Conservation (phyloP, 2,888 invertebrate genomes). For the Chaitophorus viminalis region DNA sequence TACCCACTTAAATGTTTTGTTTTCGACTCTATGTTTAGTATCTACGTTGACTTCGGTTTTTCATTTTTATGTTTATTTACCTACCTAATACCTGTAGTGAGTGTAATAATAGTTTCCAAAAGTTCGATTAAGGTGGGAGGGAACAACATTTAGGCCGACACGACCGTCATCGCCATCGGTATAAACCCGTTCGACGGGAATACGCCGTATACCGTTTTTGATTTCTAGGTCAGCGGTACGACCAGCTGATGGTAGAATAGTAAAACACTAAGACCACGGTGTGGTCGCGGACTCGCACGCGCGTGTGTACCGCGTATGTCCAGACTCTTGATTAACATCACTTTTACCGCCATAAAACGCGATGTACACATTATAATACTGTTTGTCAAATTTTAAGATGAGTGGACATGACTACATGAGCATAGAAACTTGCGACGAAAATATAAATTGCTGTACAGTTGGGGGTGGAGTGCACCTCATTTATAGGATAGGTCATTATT, state of each 20-base stretch:
- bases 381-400: not conserved
- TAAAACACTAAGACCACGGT: not conserved
- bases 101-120: not conserved
- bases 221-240: slow-evolving; percentile 53
- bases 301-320: not conserved
- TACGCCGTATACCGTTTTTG: slow-evolving; percentile 48
- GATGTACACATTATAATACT: not conserved
- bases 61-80: not conserved
- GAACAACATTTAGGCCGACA: slow-evolving; percentile 23
- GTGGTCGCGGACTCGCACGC: not conserved
- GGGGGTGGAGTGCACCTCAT: too few species aligned
- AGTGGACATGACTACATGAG: not conserved
- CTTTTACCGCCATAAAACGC: not conserved
- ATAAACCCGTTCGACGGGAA: slow-evolving; percentile 31
- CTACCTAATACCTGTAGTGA: not conserved
- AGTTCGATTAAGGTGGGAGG: not conserved
- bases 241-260: slow-evolving; percentile 44
- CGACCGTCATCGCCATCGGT: not conserved
- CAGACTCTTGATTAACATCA: not conserved
- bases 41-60: not conserved
- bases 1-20: not conserved
- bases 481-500: too few species aligned
- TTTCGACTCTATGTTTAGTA: not conserved
- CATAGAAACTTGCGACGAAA: not conserved
- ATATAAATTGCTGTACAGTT: too few species aligned